A percentile compares a stretch with the other conserved stretches of the same genome.
phyloP scores from a whole-genome alignment of 2,797 vertebrate species.

The Coreius guichenoti region DNA sequence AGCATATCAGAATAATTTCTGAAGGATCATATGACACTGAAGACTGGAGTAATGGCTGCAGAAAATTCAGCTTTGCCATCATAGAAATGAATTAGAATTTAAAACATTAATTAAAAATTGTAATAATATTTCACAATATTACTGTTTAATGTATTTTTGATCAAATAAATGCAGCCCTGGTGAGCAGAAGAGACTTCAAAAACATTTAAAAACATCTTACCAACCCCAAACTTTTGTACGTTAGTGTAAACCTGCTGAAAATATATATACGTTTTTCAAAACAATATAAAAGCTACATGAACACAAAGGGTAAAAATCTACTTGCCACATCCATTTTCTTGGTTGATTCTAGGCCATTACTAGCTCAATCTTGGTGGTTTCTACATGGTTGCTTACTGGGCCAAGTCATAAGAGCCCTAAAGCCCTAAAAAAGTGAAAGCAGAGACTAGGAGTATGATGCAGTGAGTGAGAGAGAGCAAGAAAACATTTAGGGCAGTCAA shows the following conservation, averaged over 20 bases:
- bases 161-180: too few relatives aligned
- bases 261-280: background rate
- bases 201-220: too few relatives aligned
- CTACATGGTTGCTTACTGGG: background rate
- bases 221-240: too few relatives aligned
- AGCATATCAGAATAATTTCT: too few relatives aligned
- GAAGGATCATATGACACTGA: too few relatives aligned
- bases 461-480: background rate
- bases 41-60: too few relatives aligned
- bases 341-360: background rate
- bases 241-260: background rate
- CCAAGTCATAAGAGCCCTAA: background rate
- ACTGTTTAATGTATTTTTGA: too few relatives aligned
- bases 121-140: too few relatives aligned
- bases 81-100: too few relatives aligned
- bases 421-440: background rate
- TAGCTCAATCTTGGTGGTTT: background rate
- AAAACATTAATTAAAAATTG: too few relatives aligned
- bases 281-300: background rate
- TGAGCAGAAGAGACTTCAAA: too few relatives aligned
- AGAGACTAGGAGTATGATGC: background rate
- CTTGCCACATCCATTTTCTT: background rate
- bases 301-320: background rate
- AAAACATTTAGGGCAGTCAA: background rate
- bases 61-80: too few relatives aligned